Percentiles rank a stretch among this genome's conserved stretches.
These are phyloP conservation scores for Clamator glandarius DNA, from an alignment of 2,797 vertebrate species.

Conservation along the genomic window DNA sequence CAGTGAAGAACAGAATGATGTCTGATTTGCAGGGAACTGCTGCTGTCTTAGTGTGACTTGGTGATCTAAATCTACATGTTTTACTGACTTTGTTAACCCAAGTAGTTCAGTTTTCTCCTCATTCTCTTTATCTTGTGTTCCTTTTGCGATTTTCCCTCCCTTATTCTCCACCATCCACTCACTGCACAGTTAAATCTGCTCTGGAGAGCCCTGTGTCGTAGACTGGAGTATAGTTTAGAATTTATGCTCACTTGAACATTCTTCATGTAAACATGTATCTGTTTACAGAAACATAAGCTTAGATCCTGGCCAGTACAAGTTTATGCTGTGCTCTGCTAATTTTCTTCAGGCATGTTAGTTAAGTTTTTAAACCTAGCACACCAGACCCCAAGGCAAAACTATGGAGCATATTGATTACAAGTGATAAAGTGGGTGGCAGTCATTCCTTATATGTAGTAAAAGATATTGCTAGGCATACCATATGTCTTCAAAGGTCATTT, in stretches of 20 bases:
- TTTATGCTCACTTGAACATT: not conserved
- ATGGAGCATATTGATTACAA: not conserved
- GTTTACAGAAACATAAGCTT: not conserved
- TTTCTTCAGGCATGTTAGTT: not conserved
- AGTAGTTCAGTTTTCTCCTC: not conserved
- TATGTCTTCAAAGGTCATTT: not conserved
- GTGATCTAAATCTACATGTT: not conserved
- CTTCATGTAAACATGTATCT: rapidly evolving
- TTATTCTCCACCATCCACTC: not conserved
- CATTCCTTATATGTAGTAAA: not conserved
- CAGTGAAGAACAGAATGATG: not conserved
- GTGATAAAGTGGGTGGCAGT: not conserved
- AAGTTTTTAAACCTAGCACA: not conserved
- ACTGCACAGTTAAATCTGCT: not conserved
- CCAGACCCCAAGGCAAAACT: slow-evolving; percentile 13
- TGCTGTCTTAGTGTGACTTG: not conserved
- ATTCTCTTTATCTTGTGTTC: not conserved
- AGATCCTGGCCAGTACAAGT: not conserved
- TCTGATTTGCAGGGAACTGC: not conserved
- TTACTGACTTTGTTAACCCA: not conserved
- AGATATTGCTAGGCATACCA: not conserved
- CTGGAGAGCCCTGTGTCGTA: not conserved
- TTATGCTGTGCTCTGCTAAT: not conserved
- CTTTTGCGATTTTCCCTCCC: not conserved
- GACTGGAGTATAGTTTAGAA: not conserved